Base-by-base conservation (phyloP, 2,113 vertebrate genomes). In the Thunnus maccoyii region DNA sequence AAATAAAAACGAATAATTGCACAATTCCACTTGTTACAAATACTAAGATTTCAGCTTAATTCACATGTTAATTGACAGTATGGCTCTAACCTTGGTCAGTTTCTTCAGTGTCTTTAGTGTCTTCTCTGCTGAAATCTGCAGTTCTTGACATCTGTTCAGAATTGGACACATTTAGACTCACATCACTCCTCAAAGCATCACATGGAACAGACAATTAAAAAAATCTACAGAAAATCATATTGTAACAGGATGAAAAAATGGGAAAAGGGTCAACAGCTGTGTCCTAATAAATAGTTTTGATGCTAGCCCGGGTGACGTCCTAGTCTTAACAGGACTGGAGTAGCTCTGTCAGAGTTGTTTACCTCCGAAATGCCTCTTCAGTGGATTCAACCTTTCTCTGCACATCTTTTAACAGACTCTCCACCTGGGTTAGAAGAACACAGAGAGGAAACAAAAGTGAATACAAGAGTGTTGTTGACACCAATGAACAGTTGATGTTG, bases 71-170 rank as follows among this genome's bases (percentile, higher is more conserved):
- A 54, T 8, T 22, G 22, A 74, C 0, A 71, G 5, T 20, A 22
- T 5, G 27, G 4, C 32, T 80, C 67, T 25, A 51, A 95, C 95
- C 90, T 95, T 96, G 15, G 90, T 92, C 54, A 95, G 85, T 61
- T 81, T 92, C 57, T 79, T 92, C 11, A 96, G 86, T 7, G 67
- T 77, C 69, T 64, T 90, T 51, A 86, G 69, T 4, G 81, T 91
- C 22, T 93, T 92, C 54, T 94, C 88, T 56, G 91, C 87, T 0
- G 62, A 81, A 2, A 64, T 81, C 52, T 93, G 91, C 64, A 95
- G 65, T 0, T 94, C 89, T 66, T 77, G 87, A 71, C 94, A 95
- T 72, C 95, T 95, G 64, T 77, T 56, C 67, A 48, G 20, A 60
- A 81, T 15, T 27, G 11, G n/a, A 72, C 2, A 36, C 13, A 62